phyloP scores from a whole-genome alignment of 2,797 vertebrate genomes.

The Chlorospingus flavigularis region DNA sequence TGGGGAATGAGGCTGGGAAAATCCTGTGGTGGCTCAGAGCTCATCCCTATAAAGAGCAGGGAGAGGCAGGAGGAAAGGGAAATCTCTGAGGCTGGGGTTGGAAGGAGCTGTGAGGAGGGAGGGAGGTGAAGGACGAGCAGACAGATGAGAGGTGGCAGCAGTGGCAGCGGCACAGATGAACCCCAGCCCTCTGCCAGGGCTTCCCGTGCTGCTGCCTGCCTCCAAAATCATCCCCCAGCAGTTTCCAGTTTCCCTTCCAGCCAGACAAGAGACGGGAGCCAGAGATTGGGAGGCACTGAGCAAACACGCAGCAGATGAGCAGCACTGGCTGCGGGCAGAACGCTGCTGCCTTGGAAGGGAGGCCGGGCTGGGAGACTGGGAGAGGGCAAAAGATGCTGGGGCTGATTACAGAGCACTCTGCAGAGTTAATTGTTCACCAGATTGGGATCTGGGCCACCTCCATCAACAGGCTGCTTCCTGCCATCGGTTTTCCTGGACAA shows the following conservation, averaged over 20 bases:
- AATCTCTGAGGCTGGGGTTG: background rate
- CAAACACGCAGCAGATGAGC: constrained; percentile 7
- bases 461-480: constrained; percentile 12
- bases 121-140: background rate
- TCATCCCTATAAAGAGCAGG: background rate
- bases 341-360: background rate
- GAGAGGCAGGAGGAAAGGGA: background rate
- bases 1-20: background rate
- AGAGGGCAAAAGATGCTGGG: background rate
- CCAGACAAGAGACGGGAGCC: background rate
- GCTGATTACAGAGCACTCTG: background rate
- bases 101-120: background rate
- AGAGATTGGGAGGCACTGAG: background rate
- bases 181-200: background rate
- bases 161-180: background rate
- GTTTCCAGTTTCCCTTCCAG: background rate
- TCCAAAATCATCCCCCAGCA: background rate
- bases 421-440: constrained; percentile 43
- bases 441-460: background rate
- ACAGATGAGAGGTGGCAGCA: background rate
- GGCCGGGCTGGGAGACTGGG: background rate
- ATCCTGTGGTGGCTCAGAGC: background rate
- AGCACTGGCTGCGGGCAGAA: background rate
- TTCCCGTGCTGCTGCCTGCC: background rate
- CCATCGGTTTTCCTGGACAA: background rate